Base-by-base conservation (phyloP, 2,888 invertebrate species). In the Notodonta ziczac region DNA sequence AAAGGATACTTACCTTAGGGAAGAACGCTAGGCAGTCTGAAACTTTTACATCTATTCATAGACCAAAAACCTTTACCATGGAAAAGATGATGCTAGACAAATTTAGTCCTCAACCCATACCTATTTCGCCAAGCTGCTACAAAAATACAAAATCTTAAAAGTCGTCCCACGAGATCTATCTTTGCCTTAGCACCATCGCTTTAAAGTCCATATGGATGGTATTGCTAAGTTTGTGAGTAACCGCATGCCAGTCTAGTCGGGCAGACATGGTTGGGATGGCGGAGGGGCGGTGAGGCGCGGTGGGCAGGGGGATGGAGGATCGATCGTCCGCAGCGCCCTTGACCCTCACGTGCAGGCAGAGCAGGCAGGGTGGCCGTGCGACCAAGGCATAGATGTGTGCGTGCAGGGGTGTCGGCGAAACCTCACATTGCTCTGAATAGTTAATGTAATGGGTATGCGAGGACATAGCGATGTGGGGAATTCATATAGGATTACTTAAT, bases 271-370 rank as follows among this genome's bases (percentile, higher is more conserved):
- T 69, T 66, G 68, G 54, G 67, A 59, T 67, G 65, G 62, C 13
- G 42, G 67, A 39, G 59, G 57, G 59, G 59, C 64, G 58, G 60
- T 42, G 62, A 56, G 7, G 40, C 39, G 62, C 44, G 13, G 58
- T 57, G 66, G 57, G 62, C 35, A 56, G 69, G 67, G 61, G 66
- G 57, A 62, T 59, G 12, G 32, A 63, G 74, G 66, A 83, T 83
- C 83, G 84, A 84, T 82, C 80, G 76, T 63, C 78, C 74, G 73
- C 73, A 60, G 58, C 88, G 90, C 89, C 90, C 90, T 90, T 90
- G 90, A 90, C 89, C 90, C 85, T 86, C 85, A 81, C 67, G 72
- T 73, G 69, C 76, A 35, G 66, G 63, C 65, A 67, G 73, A 66
- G 66, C 63, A 69, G 63, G 61, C 55, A 14, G 40, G 56, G 56